Base-by-base conservation (phyloP, 2,797 vertebrate species). In the Enteromius thamalakanensis region DNA sequence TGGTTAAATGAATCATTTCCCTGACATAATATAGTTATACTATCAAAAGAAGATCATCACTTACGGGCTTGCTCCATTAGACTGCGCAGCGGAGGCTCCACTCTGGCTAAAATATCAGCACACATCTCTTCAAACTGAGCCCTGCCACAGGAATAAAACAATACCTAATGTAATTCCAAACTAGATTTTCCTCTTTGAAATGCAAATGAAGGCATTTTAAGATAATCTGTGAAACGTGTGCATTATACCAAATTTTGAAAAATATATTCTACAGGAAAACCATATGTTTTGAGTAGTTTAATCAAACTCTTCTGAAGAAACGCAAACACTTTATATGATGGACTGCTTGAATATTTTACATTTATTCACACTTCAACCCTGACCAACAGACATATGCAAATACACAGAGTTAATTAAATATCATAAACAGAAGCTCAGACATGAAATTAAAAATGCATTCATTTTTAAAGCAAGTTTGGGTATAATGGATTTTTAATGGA, bases 51-150 rank as follows among this genome's bases (percentile, higher is more conserved):
- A 40, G 47, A 7, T 2, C 45, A 26, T 3, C 84, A 97, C 98
- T 97, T 92, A 99, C 98, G 98, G 83, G 97, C 90, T 94, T 99
- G 98, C 87, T 99, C 98, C 94, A 99, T 93, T 90, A 98, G 90
- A 10, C 95, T 98, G 85, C 95, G 96, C 80, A 99, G 95, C 9
- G 98, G 98, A 8, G 93, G 92, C 87, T 99, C 98, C 32, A 98
- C 96, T 93, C 96, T 95, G 34, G 96, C 93, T 87, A 99, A 92
- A 60, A 99, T 94, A 74, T 94, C 96, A 0, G 95, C 95, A 84
- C 97, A 97, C 97, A 98, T 98, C 93, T 98, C 98, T 89, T 99
- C 93, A 93, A 99, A 99, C 47, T 96, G 96, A 85, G 94, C 91
- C 88, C 98, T 99, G 91, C 82, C 85, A 84, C 6, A 51, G 32